Percentiles rank a stretch among this genome's conserved stretches.
These are phyloP conservation scores for Merodon equestris DNA, from an alignment of 2,888 invertebrate species.

Conservation along the genomic window DNA sequence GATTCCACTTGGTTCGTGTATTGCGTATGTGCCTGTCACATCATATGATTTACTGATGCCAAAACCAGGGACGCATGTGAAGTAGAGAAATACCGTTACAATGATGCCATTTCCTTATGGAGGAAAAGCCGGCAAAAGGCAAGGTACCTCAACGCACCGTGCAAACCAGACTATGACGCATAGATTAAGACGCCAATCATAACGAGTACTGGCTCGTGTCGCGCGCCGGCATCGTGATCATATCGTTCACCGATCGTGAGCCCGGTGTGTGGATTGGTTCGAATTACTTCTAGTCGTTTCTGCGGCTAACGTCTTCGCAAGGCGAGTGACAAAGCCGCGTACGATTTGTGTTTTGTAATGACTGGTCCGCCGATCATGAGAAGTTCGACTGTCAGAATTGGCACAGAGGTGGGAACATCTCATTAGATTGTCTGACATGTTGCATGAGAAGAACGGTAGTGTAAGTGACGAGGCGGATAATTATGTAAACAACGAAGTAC, in stretches of 20 bases:
- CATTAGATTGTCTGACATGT: constrained; percentile 25
- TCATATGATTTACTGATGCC: constrained; percentile 24
- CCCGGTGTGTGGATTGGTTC: constrained; percentile 1
- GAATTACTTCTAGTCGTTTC: background rate
- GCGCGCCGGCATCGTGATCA: constrained; percentile 24
- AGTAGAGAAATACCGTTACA: constrained; percentile 45
- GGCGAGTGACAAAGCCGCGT: no score
- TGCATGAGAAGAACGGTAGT: constrained; percentile 10
- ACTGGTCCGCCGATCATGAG: constrained; percentile 18
- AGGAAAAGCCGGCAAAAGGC: constrained; percentile 35
- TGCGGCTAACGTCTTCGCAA: no score
- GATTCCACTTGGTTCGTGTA: constrained; percentile 17
- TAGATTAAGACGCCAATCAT: constrained; percentile 13
- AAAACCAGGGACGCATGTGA: constrained; percentile 4
- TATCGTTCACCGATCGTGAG: constrained; percentile 14
- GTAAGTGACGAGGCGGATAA: constrained; percentile 1
- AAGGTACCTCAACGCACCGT: constrained; percentile 13
- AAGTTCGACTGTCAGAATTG: background rate
- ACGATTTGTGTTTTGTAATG: constrained; percentile 19
- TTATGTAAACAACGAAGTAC: constrained; percentile 36
- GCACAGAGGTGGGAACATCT: background rate
- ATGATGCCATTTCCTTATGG: constrained; percentile 53
- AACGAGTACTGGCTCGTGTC: background rate
- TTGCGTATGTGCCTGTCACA: constrained; percentile 15
- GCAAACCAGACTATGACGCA: constrained; percentile 43